Evolutionary conservation across 2,888 invertebrate species (phyloP), one percentile per base, ranked within the genome.

Genomic region (Nomada flava): DNA sequence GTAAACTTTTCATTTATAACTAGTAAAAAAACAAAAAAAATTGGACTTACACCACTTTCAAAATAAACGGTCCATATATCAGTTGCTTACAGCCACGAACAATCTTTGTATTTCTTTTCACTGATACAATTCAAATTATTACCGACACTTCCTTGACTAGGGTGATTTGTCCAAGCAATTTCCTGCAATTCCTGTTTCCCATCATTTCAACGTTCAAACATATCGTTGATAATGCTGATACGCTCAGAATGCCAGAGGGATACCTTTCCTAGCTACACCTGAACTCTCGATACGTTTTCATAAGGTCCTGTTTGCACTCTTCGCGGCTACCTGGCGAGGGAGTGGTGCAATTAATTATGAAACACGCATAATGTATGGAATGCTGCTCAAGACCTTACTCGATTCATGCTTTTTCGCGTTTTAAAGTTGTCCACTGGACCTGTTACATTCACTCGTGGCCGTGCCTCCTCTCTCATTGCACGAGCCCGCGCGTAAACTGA

Each of bases 341-440:
- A 70, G 80, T 83, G 82, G 80, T 69, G 26, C 62, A 53, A 83
- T 83, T 86, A 83, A 83, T 79, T 74, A 72, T 77, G 71, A 69
- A 74, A 67, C 80, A 63, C 60, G 79, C 64, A 75, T 82, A 72
- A 79, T 77, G 68, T 77, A 59, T 63, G 72, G 69, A 79, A 82
- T 74, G 81, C 42, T 47, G 73, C 47, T 55, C 55, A 52, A 60
- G 52, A 29, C 44, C 53, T 60, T 52, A 42, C 9, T 42, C 44
- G 29, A 63, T 7, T 47, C 52, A 7, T 62, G 60, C 64, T 64
- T 70, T 44, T 65, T 65, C 65, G 53, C 47, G 13, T 70, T 70
- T 26, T 20, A 18, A 65, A 20, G 23, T 59, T 52, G 59, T 65
- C 60, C n/a, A 13, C 13, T 0, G 53, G 52, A 3, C 42, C 26